A percentile compares a stretch with the other conserved stretches of the same genome.
Evolutionary conservation across 2,113 vertebrate genomes (phyloP).

Genomic region (Cheirogaleus medius): DNA sequence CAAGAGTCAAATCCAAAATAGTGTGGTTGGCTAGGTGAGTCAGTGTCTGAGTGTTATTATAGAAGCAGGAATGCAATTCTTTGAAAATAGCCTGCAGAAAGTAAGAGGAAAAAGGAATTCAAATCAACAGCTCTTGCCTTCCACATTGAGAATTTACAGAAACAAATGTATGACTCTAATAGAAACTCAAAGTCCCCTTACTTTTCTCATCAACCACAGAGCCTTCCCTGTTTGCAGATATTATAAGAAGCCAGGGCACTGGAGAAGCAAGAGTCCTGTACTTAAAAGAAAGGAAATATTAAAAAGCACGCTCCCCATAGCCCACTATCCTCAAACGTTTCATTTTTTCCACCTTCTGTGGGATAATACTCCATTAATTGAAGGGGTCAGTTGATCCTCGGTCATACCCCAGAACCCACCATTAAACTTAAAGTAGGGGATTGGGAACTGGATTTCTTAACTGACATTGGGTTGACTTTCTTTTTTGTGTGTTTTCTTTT

Average conservation of each 20-base stretch:
- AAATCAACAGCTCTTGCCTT: not conserved
- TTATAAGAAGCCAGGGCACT: not conserved
- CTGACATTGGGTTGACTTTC: not conserved
- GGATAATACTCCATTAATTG: not conserved
- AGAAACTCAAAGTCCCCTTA: not conserved
- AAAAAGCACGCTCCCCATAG: not conserved
- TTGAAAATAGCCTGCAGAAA: slow-evolving; percentile 24
- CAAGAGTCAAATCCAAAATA: not conserved
- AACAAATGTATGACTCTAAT: not conserved
- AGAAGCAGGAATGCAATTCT: slow-evolving; percentile 6
- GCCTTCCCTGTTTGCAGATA: not conserved
- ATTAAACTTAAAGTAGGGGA: not conserved
- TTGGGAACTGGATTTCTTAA: not conserved
- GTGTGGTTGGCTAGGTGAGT: not conserved
- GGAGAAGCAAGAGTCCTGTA: not conserved
- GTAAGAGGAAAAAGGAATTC: not conserved
- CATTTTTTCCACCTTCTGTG: not conserved
- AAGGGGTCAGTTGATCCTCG: not conserved
- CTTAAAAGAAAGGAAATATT: not conserved
- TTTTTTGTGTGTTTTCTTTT: too few species aligned
- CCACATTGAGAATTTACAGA: not conserved
- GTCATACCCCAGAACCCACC: not conserved
- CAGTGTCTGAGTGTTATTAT: not conserved
- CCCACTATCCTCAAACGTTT: not conserved
- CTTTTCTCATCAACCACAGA: not conserved